Evolutionary conservation across 2,888 invertebrate genomes (phyloP).

Genomic region (Synergus umbraculus): DNA sequence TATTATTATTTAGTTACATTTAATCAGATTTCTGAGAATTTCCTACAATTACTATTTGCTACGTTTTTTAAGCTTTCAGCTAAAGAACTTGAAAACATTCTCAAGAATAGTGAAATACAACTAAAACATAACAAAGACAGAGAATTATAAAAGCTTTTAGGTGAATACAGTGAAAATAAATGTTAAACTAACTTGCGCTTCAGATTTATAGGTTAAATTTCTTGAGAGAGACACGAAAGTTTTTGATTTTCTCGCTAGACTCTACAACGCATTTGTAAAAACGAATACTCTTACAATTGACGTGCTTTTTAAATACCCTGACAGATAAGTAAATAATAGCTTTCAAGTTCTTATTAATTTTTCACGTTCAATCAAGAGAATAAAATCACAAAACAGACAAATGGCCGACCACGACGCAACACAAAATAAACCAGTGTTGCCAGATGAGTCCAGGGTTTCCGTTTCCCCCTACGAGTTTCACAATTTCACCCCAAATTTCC

Average conservation of each 20-base stretch:
- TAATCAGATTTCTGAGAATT: background rate
- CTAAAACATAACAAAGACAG: background rate
- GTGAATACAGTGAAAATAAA: background rate
- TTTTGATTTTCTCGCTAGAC: background rate
- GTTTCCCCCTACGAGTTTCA: too few species aligned
- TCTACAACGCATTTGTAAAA: background rate
- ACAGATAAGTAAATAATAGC: background rate
- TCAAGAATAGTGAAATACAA: background rate
- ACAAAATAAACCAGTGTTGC: background rate
- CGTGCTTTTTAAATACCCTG: background rate
- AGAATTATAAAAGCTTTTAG: background rate
- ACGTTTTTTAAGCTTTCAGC: background rate
- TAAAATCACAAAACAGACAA: background rate
- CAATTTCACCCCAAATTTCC: too few species aligned
- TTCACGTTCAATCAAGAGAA: background rate
- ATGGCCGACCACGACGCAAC: background rate
- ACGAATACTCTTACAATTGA: background rate
- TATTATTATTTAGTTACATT: background rate
- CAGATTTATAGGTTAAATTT: constrained; percentile 26
- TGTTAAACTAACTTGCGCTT: constrained; percentile 25
- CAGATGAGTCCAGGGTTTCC: too few species aligned
- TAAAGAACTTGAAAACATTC: background rate
- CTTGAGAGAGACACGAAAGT: background rate
- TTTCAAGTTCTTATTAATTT: background rate
- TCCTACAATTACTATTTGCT: background rate